A percentile compares a stretch with the other conserved stretches of the same genome.
Evolutionary conservation across 1,140 invertebrate genomes (phyloP).

Genomic region (Scaptomyza graminum): DNA sequence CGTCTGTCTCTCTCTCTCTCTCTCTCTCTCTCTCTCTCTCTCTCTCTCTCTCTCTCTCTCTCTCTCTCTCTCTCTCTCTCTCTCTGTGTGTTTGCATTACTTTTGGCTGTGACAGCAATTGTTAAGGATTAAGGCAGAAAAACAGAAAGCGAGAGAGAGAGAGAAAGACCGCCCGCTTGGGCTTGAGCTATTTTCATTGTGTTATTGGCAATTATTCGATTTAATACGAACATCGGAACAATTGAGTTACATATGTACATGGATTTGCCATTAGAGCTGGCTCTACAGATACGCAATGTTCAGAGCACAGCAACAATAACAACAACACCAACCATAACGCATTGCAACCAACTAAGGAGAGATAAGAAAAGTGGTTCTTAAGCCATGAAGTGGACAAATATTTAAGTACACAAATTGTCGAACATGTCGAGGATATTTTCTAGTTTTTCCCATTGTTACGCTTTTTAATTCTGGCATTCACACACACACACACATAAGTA

Average conservation of each 20-base stretch:
- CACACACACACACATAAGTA: background rate
- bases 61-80: background rate
- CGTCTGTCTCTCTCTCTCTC: too few relatives aligned
- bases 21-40: background rate
- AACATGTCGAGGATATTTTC: background rate
- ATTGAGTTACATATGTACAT: slow-evolving; percentile 32
- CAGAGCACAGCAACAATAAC: background rate
- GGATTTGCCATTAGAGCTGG: slow-evolving; percentile 39
- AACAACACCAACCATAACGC: slow-evolving; percentile 1
- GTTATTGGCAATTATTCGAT: slow-evolving; percentile 31
- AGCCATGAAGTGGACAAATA: too few relatives aligned
- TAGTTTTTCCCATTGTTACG: too few relatives aligned
- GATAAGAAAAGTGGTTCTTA: background rate
- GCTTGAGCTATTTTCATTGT: slow-evolving; percentile 20
- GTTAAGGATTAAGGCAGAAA: too few relatives aligned
- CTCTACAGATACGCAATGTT: background rate
- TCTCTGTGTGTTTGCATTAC: slow-evolving; percentile 21
- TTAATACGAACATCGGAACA: slow-evolving; percentile 32
- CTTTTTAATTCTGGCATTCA: too few relatives aligned
- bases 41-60: background rate
- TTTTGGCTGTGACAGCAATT: slow-evolving; percentile 28
- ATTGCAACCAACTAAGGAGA: background rate
- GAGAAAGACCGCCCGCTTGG: slow-evolving; percentile 11
- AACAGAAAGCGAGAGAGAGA: background rate
- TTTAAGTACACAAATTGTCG: background rate